A percentile compares a stretch with the other conserved stretches of the same genome.
phyloP scores from a whole-genome alignment of 2,113 vertebrate genomes.

The Bubo scandiacus region DNA sequence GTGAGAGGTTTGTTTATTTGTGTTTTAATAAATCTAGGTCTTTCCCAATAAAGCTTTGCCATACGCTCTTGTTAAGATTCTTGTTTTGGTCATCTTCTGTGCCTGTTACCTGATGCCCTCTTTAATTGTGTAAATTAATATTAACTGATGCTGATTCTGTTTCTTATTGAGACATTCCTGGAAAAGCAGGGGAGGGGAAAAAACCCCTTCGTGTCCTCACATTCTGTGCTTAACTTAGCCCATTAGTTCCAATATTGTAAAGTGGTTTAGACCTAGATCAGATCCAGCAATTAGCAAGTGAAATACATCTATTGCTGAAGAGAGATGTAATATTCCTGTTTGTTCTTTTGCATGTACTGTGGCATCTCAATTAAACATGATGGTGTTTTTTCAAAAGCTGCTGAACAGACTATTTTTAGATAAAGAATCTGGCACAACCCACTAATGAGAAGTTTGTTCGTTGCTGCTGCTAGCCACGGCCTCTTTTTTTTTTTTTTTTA shows the following conservation, averaged over 20 bases:
- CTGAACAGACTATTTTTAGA: constrained; percentile 27
- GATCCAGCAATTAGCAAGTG: neutral
- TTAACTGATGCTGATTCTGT: neutral
- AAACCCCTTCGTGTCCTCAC: neutral
- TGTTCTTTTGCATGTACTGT: neutral
- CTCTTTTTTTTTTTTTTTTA: neutral
- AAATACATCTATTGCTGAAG: neutral
- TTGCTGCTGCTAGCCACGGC: neutral
- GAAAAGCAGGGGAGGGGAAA: neutral
- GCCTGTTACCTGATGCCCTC: neutral
- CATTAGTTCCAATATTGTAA: neutral
- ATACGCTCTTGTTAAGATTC: neutral
- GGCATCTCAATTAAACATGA: neutral
- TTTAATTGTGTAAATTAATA: neutral
- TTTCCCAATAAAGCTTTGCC: neutral
- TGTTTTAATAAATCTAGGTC: neutral
- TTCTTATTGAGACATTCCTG: neutral
- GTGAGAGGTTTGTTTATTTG: neutral
- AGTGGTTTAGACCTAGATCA: neutral
- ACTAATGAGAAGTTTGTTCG: constrained; percentile 34
- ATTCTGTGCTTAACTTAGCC: neutral
- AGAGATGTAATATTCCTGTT: neutral
- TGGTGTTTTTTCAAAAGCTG: neutral
- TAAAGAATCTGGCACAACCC: neutral
- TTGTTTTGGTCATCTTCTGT: neutral